Evolutionary conservation across 2,888 invertebrate genomes (phyloP).

Genomic region (Perizoma affinitatum): DNA sequence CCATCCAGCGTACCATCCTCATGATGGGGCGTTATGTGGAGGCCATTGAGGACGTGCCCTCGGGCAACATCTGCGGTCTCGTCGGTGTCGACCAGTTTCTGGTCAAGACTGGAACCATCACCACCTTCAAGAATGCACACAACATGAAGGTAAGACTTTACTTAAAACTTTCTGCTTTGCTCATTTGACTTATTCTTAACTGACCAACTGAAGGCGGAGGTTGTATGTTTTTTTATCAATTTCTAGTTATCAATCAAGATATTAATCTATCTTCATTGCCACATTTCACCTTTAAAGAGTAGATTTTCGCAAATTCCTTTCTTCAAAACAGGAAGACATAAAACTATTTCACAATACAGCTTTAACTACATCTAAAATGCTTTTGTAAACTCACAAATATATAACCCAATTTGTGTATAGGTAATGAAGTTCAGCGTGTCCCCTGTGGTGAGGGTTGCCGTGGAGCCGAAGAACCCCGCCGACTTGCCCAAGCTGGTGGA

Average conservation of each 20-base stretch:
- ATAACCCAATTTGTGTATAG: constrained; percentile 52
- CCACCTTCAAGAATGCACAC: constrained; percentile 99
- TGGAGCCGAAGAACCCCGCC: constrained; percentile 99
- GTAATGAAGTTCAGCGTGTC: constrained; percentile 99
- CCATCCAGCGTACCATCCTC: constrained; percentile 99
- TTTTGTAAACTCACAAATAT: no score
- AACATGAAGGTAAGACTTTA: constrained; percentile 91
- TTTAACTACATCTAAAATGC: no score
- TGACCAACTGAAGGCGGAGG: no score
- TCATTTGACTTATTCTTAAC: no score
- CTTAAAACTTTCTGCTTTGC: background rate
- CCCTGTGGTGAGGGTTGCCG: constrained; percentile 99
- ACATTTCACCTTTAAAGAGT: no score
- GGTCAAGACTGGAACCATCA: constrained; percentile 99
- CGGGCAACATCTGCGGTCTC: constrained; percentile 99
- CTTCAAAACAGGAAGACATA: background rate
- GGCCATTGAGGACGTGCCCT: constrained; percentile 99
- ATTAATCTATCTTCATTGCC: no score
- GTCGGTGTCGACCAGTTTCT: constrained; percentile 99
- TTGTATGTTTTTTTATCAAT: no score
- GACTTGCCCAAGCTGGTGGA: constrained; percentile 99
- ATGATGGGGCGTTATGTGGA: constrained; percentile 99
- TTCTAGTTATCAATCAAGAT: no score
- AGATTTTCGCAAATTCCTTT: no score
- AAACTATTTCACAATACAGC: background rate